Conservation (phyloP, 2,113 vertebrate genomes). For the Hippoglossus stenolepis region DNA sequence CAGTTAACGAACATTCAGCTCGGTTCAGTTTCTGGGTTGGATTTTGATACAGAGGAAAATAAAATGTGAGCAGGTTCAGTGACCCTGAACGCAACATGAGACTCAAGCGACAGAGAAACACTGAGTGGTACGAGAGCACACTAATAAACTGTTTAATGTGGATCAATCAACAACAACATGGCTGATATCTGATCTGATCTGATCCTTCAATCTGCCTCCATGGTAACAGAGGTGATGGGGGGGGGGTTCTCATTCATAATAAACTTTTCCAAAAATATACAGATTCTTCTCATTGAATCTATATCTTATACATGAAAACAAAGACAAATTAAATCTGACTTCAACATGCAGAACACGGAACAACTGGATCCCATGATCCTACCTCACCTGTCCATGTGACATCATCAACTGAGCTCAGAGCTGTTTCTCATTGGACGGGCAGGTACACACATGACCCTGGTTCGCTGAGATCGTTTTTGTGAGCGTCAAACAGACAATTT, state of each 20-base stretch:
- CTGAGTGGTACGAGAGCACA: no score
- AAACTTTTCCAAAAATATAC: slow-evolving; percentile 63
- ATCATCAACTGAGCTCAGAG: neutral
- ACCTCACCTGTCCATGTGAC: neutral
- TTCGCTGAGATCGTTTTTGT: neutral
- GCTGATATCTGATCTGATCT: neutral
- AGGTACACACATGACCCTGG: neutral
- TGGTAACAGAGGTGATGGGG: neutral
- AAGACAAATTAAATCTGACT: slow-evolving; percentile 2
- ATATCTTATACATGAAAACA: slow-evolving; percentile 45
- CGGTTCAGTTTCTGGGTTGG: no score
- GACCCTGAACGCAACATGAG: no score
- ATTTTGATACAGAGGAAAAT: no score
- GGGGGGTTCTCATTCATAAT: slow-evolving; percentile 12
- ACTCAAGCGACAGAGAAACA: no score
- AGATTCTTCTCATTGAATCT: slow-evolving; percentile 22
- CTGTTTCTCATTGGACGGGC: neutral
- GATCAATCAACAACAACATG: neutral
- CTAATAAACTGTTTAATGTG: neutral
- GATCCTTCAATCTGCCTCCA: neutral
- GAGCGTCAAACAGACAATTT: neutral
- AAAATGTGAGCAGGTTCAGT: no score
- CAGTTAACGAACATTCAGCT: no score
- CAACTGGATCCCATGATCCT: no score
- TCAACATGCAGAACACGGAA: slow-evolving; percentile 44